These are phyloP conservation scores for Eupithecia abbreviata DNA, from an alignment of 2,888 invertebrate species.

Conservation along the genomic window DNA sequence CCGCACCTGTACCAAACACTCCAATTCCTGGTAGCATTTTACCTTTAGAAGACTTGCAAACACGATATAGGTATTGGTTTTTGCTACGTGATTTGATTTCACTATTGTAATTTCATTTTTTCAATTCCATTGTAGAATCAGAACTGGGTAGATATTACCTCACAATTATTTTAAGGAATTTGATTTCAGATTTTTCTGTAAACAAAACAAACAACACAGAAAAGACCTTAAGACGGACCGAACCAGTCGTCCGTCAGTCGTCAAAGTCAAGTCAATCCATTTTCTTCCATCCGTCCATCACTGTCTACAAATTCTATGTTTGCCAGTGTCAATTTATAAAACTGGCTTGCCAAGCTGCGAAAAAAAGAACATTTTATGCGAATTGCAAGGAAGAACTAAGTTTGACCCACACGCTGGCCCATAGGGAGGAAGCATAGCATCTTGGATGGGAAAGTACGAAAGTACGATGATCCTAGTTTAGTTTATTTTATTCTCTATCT, in stretches of 20 bases:
- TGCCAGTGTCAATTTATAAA: too few species aligned
- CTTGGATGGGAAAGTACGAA: too few species aligned
- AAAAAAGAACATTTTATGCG: too few species aligned
- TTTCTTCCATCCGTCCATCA: too few species aligned
- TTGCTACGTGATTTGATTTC: background rate
- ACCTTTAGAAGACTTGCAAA: background rate
- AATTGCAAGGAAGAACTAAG: too few species aligned
- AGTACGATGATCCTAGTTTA: too few species aligned
- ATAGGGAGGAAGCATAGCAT: too few species aligned
- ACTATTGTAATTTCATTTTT: background rate
- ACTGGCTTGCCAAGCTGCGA: too few species aligned
- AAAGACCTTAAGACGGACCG: background rate
- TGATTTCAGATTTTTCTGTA: background rate
- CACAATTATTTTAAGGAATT: background rate
- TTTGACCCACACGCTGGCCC: too few species aligned
- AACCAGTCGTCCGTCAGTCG: background rate
- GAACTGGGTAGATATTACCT: background rate
- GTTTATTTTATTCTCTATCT: too few species aligned
- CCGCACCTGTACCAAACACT: constrained; percentile 95
- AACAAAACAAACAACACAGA: background rate
- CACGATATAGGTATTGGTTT: background rate
- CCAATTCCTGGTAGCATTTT: constrained; percentile 96
- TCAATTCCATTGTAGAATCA: background rate
- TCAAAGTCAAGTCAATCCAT: background rate
- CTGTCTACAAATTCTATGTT: too few species aligned